Conservation (phyloP, 2,888 invertebrate genomes). For the Drosophila robusta region DNA sequence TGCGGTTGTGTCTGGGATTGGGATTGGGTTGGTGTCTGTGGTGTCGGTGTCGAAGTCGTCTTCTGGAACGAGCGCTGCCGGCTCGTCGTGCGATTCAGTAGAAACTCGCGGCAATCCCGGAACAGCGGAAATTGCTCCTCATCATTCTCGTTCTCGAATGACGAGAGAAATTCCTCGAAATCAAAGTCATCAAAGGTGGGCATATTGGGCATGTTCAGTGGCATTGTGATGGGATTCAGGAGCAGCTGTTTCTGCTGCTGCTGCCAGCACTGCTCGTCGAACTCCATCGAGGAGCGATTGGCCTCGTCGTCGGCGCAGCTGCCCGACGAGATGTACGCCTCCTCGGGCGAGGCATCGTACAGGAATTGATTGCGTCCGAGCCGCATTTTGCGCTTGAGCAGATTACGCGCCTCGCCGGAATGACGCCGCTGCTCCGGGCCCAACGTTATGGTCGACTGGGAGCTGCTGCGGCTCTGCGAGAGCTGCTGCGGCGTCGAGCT, state of each 20-base stretch:
- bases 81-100: slow-evolving; percentile 83
- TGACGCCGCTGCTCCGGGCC: slow-evolving; percentile 65
- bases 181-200: slow-evolving; percentile 87
- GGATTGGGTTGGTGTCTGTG: slow-evolving; percentile 41
- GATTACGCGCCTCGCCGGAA: slow-evolving; percentile 79
- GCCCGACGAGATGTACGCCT: slow-evolving; percentile 66
- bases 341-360: slow-evolving; percentile 84
- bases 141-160: slow-evolving; percentile 88
- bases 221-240: slow-evolving; percentile 78
- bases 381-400: slow-evolving; percentile 84
- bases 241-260: slow-evolving; percentile 70
- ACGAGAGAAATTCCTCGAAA: slow-evolving; percentile 89
- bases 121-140: slow-evolving; percentile 85
- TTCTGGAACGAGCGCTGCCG: slow-evolving; percentile 80
- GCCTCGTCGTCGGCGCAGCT: slow-evolving; percentile 82
- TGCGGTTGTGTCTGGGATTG: slow-evolving; percentile 27
- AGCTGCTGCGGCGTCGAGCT: slow-evolving; percentile 66
- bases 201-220: slow-evolving; percentile 57
- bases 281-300: slow-evolving; percentile 79
- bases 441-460: slow-evolving; percentile 66
- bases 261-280: slow-evolving; percentile 72
- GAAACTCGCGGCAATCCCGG: slow-evolving; percentile 85
- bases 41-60: slow-evolving; percentile 76
- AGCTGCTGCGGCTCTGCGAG: slow-evolving; percentile 64
- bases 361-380: slow-evolving; percentile 84